These are phyloP conservation scores for Oryzias curvinotus DNA, from an alignment of 2,113 vertebrate genomes.

Conservation along the genomic window DNA sequence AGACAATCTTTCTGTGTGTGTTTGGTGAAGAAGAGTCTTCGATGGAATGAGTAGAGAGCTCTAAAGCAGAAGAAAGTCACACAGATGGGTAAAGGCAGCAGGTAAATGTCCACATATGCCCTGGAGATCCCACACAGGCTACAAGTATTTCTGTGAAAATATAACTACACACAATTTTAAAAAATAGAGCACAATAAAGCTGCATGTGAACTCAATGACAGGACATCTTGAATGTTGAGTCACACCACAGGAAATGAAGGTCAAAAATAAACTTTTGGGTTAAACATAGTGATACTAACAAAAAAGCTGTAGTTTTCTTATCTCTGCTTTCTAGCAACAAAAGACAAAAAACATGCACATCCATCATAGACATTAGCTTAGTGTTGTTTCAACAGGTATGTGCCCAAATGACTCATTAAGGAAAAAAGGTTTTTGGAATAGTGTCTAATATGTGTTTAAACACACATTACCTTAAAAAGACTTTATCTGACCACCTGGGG, in stretches of 20 bases:
- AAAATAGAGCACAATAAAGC: constrained; percentile 26
- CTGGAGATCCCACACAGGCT: constrained; percentile 77
- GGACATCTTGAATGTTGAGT: constrained; percentile 21
- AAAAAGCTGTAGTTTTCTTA: too few species aligned
- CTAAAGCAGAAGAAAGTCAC: constrained; percentile 88
- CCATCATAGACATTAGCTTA: too few species aligned
- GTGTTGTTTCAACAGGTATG: too few species aligned
- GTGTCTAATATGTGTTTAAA: too few species aligned
- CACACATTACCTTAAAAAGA: too few species aligned
- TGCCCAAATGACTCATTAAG: too few species aligned
- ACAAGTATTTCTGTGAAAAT: background rate
- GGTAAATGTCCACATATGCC: constrained; percentile 77
- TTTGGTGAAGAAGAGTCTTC: constrained; percentile 44
- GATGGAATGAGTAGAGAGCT: constrained; percentile 79
- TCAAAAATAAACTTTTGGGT: background rate
- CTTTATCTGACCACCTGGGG: too few species aligned
- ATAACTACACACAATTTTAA: background rate
- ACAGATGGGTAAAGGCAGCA: constrained; percentile 86
- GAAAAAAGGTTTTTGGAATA: too few species aligned
- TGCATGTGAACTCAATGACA: constrained; percentile 30
- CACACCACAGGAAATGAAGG: constrained; percentile 17
- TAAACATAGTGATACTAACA: too few species aligned
- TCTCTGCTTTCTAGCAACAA: too few species aligned
- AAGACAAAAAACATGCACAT: too few species aligned
- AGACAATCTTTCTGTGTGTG: background rate